These are phyloP conservation scores for Drepana falcataria DNA, from an alignment of 2,888 invertebrate genomes.

Conservation along the genomic window DNA sequence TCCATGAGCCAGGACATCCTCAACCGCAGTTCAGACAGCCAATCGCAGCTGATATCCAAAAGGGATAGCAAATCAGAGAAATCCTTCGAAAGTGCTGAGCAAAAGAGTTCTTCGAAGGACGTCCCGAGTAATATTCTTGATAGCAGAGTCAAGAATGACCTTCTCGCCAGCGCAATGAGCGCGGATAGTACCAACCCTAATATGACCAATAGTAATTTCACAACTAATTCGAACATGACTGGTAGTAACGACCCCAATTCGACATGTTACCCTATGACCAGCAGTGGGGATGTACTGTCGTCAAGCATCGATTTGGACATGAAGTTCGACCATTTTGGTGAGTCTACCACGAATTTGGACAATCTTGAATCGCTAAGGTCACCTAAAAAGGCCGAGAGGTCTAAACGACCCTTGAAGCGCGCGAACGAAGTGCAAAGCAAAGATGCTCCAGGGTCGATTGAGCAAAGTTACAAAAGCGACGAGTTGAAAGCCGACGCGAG, in stretches of 20 bases:
- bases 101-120: constrained; percentile 60
- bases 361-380: constrained; percentile 39
- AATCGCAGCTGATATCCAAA: constrained; percentile 42
- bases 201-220: constrained; percentile 68
- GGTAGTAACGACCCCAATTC: constrained; percentile 56
- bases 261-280: constrained; percentile 67
- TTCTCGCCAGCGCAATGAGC: constrained; percentile 54
- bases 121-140: constrained; percentile 60
- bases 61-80: constrained; percentile 60
- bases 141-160: constrained; percentile 51
- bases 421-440: constrained; percentile 42
- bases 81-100: constrained; percentile 55
- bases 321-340: constrained; percentile 82
- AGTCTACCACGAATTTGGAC: constrained; percentile 58
- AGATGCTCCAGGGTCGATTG: constrained; percentile 24
- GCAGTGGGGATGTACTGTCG: constrained; percentile 56
- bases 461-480: constrained; percentile 14
- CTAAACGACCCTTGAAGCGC: constrained; percentile 35
- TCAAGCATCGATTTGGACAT: constrained; percentile 77
- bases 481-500: constrained; percentile 22
- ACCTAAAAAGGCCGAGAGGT: constrained; percentile 27
- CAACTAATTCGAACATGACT: constrained; percentile 66
- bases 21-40: constrained; percentile 60
- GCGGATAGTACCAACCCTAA: constrained; percentile 62
- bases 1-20: constrained; percentile 65